Conservation (phyloP, 2,888 invertebrate species). For the Theristus sp. region DNA sequence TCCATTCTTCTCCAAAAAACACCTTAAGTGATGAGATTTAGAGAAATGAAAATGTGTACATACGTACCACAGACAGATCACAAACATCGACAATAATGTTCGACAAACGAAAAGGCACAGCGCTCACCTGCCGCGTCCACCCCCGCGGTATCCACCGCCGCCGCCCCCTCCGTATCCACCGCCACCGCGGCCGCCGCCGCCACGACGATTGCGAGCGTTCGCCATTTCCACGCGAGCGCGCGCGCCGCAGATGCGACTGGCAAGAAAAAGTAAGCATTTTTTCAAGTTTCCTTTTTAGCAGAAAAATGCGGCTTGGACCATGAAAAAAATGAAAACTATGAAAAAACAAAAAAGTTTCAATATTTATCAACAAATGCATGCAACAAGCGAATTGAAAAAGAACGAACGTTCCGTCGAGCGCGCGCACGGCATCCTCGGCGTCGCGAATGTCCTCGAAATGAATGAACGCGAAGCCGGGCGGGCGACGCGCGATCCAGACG, state of each 20-base stretch:
- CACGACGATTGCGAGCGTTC: slow-evolving; percentile 29
- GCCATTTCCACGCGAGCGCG: slow-evolving; percentile 33
- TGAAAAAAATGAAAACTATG: slow-evolving; percentile 2
- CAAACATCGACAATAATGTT: no score
- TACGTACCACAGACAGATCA: no score
- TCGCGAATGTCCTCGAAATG: slow-evolving; percentile 52
- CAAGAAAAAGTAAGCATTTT: slow-evolving; percentile 7
- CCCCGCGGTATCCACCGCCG: slow-evolving; percentile 6
- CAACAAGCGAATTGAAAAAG: not conserved
- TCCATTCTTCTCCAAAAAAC: no score
- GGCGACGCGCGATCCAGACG: slow-evolving; percentile 82
- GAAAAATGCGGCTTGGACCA: not conserved
- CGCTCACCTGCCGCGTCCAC: slow-evolving; percentile 1
- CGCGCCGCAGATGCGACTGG: slow-evolving; percentile 32
- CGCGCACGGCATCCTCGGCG: slow-evolving; percentile 34
- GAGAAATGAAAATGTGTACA: no score
- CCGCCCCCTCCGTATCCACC: slow-evolving; percentile 10
- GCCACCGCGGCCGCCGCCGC: slow-evolving; percentile 18
- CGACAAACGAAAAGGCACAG: slow-evolving; percentile 3
- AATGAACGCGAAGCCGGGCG: slow-evolving; percentile 46
- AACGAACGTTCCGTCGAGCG: slow-evolving; percentile 43
- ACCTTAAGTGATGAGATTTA: no score
- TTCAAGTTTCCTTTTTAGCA: not conserved
- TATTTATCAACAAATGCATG: not conserved
- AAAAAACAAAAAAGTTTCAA: no score